Percentiles rank a stretch among this genome's conserved stretches.
These are phyloP conservation scores for Coremacera marginata DNA, from an alignment of 2,888 invertebrate genomes.

Conservation along the genomic window DNA sequence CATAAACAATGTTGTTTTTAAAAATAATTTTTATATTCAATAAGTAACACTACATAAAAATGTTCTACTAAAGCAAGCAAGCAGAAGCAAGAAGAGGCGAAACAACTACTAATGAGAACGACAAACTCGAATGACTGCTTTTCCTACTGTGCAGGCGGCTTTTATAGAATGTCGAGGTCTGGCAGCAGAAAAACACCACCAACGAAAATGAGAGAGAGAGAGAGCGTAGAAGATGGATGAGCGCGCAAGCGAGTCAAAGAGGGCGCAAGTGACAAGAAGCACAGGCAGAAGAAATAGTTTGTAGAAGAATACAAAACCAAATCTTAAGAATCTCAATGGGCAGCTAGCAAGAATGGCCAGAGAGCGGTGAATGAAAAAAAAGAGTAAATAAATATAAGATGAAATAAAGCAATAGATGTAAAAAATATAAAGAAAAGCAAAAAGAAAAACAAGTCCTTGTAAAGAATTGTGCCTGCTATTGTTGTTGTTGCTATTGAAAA, in stretches of 20 bases:
- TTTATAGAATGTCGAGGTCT: conserved; percentile 33
- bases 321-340: background rate
- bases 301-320: background rate
- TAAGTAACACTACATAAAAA: background rate
- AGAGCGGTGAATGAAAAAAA: background rate
- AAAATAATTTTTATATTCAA: background rate
- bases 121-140: conserved; percentile 50
- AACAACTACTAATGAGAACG: conserved; percentile 34
- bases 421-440: background rate
- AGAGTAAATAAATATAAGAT: background rate
- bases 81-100: conserved; percentile 33
- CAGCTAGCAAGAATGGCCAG: background rate
- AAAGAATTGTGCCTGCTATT: conserved; percentile 4
- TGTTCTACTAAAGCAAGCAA: conserved; percentile 17
- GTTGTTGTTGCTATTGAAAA: conserved; percentile 36
- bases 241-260: background rate
- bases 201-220: conserved; percentile 1
- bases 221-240: background rate
- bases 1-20: conserved; percentile 38
- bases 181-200: conserved; percentile 6
- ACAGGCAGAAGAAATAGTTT: background rate
- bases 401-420: background rate
- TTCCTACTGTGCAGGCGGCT: conserved; percentile 30
- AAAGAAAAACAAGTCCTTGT: background rate
- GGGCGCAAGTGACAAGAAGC: background rate